Base-by-base conservation (phyloP, 2,797 vertebrate species). In the Galagoides demidoff region DNA sequence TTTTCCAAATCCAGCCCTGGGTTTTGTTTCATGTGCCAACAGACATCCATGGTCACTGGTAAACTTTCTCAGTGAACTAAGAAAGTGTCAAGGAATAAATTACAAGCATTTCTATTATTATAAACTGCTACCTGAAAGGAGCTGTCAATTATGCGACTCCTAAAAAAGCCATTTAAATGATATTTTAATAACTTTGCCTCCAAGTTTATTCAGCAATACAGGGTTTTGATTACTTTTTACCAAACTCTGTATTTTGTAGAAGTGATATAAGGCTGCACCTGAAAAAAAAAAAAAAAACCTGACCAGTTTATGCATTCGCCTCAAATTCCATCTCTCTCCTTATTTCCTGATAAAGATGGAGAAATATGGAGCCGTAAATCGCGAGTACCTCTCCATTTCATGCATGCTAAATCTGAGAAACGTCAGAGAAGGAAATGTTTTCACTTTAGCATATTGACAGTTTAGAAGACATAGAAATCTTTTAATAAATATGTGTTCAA, bases 371-470 rank as follows among this genome's bases (percentile, higher is more conserved):
- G 20, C 82, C 92, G 63, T 96, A 97, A 95, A 97, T 92, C 77
- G 49, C 68, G 93, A 91, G 5, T 0, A 96, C 89, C 88, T 96
- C 45, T 96, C 39, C 12, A 64, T 97, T 96, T 97, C 88, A 89
- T 70, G 13, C 34, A 85, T 93, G 13, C 59, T 95, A 95, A 97
- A 96, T 79, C 76, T 97, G 64, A 92, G 92, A 98, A 95, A 95
- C 57, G 4, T 81, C 39, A 97, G 31, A 79, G 85, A 97, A 96
- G 96, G 7, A 97, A 98, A 96, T 87, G 94, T 45, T 25, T 34
- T 92, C 86, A 64, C 14, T 9, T 81, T 89, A 96, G 87, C 29
- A 71, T 92, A 68, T 93, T 88, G 76, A 52, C 14, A 55, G 6
- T 85, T 97, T 98, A 87, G 7, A 37, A 96, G 61, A 90, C 90